Base-by-base conservation (phyloP, 2,797 vertebrate species). In the Coregonus ussuriensis region DNA sequence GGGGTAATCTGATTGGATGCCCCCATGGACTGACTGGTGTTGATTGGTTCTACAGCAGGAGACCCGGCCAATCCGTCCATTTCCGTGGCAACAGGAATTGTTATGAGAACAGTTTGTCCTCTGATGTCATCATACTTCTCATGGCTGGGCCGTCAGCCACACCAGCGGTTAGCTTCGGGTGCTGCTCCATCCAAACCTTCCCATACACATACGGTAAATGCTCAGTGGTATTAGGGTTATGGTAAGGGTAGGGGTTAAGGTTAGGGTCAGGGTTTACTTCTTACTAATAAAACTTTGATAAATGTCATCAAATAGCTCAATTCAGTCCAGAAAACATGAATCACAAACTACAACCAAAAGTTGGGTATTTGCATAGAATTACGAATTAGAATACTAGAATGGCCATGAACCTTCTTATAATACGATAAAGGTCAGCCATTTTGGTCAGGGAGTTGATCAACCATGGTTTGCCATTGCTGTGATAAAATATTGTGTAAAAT, bases 101-200 rank as follows among this genome's bases (percentile, higher is more conserved):
- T 92, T 93, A 83, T 92, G 84, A 93, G 84, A 84, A 93, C 92
- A 94, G 89, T 90, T 92, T 93, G 91, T 92, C 83, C 92, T 89
- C 84, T 92, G 91, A 94, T 91, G 91, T 94, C 91, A 93, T 90
- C 53, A 67, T 78, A 71, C 79, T 74, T 80, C 85, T 92, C 83
- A 83, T 69, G 83, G 85, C 79, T 70, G 68, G 88, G 89, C 83
- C 72, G 71, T 77, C 69, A 83, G 85, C 83, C 88, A 90, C 76
- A 79, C 80, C 79, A 51, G 81, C 54, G 21, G 74, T 74, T 85
- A 84, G 69, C 69, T 74, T 14, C 21, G 9, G 25, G 62, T 25
- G 63, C 41, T 68, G 16, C 47, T 33, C 29, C 29, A 41, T 41
- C 47, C 25, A 53, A 31, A 31, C 11, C 71, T 4, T 14, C 71